Evolutionary conservation across 2,113 vertebrate species (phyloP), one percentile per base, ranked within the genome.

Genomic region (Coracopsis vasa): DNA sequence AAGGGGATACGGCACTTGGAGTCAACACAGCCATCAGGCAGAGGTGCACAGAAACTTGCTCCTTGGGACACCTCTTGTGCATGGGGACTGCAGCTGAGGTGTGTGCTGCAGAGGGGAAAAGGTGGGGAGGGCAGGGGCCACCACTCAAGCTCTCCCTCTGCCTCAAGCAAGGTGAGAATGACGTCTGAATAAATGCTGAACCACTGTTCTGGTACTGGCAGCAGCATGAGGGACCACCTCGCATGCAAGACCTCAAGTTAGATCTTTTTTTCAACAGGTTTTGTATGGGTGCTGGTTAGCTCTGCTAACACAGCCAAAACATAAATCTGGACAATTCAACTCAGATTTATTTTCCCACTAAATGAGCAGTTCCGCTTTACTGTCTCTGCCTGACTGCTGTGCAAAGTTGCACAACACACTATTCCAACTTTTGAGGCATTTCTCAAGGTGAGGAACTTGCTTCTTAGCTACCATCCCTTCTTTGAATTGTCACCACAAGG

Each of bases 401-500:
- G 48, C 50, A 82, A 14, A 1, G 0, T 25, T 61, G 41, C 48
- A 85, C 37, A 86, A 80, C 79, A 44, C 4, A 1, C 15, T 62
- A 13, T 7, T 80, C 67, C 60, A 83, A 29, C 11, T 78, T 41
- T n/a, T 66, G 42, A 45, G 50, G 31, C 58, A 31, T 73, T 78
- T 94, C 33, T 47, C 39, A 86, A 25, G 39, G 33, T 29, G 14
- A 88, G 35, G 11, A 90, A 67, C 17, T 88, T 88, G 39, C 42
- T 74, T 53, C 50, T 90, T 54, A 41, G 6, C 0, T 50, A 54
- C 21, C 24, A 24, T 79, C 33, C 28, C 6, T 84, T 35, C 44
- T 50, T 69, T 0, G 0, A 29, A n/a, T 9, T 35, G 8, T 90
- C 4, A 12, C 39, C 39, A 35, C 0, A 0, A n/a, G 45, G 35